These are phyloP conservation scores for Phyllopteryx taeniolatus DNA, from an alignment of 2,113 vertebrate genomes.

Conservation along the genomic window DNA sequence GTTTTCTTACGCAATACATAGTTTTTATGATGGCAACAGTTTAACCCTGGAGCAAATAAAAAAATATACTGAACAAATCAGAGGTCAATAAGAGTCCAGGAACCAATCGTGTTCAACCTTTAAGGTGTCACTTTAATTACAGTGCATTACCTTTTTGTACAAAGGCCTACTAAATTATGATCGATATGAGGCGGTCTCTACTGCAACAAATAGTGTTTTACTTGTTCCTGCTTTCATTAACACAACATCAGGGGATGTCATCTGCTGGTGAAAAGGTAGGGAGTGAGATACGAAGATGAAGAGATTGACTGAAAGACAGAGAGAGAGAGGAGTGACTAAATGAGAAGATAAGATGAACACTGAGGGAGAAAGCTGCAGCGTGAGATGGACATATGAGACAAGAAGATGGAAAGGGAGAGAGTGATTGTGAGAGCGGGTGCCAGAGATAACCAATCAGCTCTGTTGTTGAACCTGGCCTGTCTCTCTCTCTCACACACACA, in stretches of 20 bases:
- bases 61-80: not conserved
- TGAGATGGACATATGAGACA: conserved; percentile 14
- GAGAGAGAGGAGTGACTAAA: conserved; percentile 18
- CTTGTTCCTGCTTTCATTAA: not conserved
- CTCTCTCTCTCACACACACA: conserved; percentile 8
- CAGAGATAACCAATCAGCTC: conserved; percentile 49
- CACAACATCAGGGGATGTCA: not conserved
- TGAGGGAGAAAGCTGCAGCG: conserved; percentile 33
- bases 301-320: conserved; percentile 3
- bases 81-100: not conserved
- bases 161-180: not conserved
- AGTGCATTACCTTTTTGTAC: not conserved
- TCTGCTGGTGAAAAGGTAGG: conserved; percentile 3
- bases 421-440: conserved; percentile 19
- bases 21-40: not conserved
- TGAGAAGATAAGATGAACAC: conserved; percentile 43
- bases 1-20: too few relatives aligned
- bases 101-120: not conserved
- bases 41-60: not conserved
- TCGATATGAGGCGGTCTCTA: not conserved
- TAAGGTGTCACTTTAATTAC: not conserved
- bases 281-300: conserved; percentile 13
- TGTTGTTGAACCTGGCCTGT: conserved; percentile 49
- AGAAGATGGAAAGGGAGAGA: conserved; percentile 2
- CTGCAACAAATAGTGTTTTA: not conserved